These are phyloP conservation scores for Aradophagus sp. DNA, from an alignment of 1,140 invertebrate genomes.

Conservation along the genomic window DNA sequence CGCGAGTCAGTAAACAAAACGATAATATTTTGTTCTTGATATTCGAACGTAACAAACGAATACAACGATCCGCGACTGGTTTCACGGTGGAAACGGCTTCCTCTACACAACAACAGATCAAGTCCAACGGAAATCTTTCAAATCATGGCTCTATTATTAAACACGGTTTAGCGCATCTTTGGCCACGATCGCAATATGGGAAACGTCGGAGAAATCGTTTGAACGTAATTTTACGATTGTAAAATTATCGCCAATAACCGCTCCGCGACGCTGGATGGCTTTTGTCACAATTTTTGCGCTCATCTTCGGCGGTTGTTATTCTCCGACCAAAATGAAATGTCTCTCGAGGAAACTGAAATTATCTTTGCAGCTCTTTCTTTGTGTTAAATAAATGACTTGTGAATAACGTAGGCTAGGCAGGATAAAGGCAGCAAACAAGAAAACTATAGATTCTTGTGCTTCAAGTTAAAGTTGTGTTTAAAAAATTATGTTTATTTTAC, in stretches of 20 bases:
- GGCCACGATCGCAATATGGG: constrained; percentile 15
- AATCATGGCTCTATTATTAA: constrained; percentile 50
- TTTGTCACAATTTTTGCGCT: constrained; percentile 28
- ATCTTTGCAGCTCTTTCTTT: constrained; percentile 7
- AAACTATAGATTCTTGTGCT: no score
- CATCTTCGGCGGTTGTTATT: constrained; percentile 18
- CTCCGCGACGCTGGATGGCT: constrained; percentile 18
- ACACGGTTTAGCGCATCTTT: constrained; percentile 39
- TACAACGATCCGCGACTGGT: constrained; percentile 27
- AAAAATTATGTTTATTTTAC: no score
- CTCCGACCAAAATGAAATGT: constrained; percentile 32
- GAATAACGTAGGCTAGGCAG: background rate
- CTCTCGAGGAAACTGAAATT: constrained; percentile 11
- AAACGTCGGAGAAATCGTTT: constrained; percentile 22
- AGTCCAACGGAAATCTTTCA: constrained; percentile 41
- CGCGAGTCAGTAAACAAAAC: constrained; percentile 41
- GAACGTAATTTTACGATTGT: constrained; percentile 44
- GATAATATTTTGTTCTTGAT: constrained; percentile 47
- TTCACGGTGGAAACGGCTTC: constrained; percentile 16
- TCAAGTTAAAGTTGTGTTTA: no score
- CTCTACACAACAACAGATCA: constrained; percentile 47
- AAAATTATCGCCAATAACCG: constrained; percentile 50
- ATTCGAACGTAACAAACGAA: constrained; percentile 33
- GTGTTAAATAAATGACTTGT: constrained; percentile 4
- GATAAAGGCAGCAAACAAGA: no score